Conservation (phyloP, 2,797 vertebrate genomes). For the Lutjanus campechanus region DNA sequence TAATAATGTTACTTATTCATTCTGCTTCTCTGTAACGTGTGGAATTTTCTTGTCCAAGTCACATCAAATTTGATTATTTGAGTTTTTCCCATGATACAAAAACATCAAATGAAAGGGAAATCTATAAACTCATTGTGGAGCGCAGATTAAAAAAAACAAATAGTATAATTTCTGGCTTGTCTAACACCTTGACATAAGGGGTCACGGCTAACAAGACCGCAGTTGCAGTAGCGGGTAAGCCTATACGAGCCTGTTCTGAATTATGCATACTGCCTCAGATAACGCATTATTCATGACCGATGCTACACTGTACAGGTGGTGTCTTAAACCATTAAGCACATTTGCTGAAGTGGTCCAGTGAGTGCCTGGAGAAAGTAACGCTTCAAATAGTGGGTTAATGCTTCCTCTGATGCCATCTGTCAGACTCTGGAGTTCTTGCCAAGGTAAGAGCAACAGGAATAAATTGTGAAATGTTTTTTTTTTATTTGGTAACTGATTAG, state of each 20-base stretch:
- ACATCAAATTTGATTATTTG: background rate
- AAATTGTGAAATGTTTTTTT: background rate
- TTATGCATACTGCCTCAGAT: conserved; percentile 35
- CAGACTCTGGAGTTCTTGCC: background rate
- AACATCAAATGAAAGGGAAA: background rate
- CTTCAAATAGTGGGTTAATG: conserved; percentile 12
- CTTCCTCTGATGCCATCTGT: conserved; percentile 1
- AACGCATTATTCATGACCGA: conserved; percentile 37
- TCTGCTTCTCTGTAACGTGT: background rate
- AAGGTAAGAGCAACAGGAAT: conserved; percentile 33
- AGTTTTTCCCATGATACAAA: background rate
- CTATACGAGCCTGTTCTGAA: conserved; percentile 20
- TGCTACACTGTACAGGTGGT: conserved; percentile 45
- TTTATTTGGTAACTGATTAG: background rate
- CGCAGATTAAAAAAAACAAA: background rate
- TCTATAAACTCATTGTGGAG: background rate
- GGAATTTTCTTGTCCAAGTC: background rate
- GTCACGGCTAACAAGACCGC: conserved; percentile 5
- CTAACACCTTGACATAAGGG: background rate
- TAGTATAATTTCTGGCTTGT: background rate
- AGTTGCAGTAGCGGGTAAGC: conserved; percentile 19
- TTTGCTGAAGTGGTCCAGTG: conserved; percentile 23
- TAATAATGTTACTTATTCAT: too few species aligned
- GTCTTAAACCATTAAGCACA: conserved; percentile 34
- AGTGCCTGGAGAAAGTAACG: conserved; percentile 20